A percentile compares a stretch with the other conserved stretches of the same genome.
Evolutionary conservation across 2,113 vertebrate genomes (phyloP).

Genomic region (Eleginops maclovinus): DNA sequence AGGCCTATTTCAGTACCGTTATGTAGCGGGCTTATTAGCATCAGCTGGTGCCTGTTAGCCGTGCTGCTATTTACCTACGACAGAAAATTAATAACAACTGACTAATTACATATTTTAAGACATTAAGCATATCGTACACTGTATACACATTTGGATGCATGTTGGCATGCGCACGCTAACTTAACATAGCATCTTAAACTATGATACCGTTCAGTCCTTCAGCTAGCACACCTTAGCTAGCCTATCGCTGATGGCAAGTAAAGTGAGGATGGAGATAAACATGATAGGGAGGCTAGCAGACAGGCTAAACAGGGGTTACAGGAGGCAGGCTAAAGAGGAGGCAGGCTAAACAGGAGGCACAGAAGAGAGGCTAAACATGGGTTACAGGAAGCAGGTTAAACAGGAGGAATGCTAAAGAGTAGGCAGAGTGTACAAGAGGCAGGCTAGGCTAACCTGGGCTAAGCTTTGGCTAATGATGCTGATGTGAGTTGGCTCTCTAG

Average conservation of each 20-base stretch:
- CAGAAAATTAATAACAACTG: neutral
- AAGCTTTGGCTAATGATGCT: conserved; percentile 5
- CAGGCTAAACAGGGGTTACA: conserved; percentile 18
- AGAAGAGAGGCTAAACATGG: no score
- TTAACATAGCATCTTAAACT: neutral
- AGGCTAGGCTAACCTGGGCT: neutral
- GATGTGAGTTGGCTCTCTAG: neutral
- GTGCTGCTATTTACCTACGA: neutral
- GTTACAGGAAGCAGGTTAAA: no score
- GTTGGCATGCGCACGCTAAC: no score
- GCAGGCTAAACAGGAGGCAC: no score
- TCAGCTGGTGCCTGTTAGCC: conserved; percentile 28
- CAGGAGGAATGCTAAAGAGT: no score
- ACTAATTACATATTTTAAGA: neutral
- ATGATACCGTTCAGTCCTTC: conserved; percentile 1
- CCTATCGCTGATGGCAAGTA: conserved; percentile 26
- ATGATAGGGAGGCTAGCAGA: neutral
- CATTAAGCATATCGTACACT: no score
- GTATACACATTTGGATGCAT: neutral
- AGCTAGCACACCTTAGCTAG: conserved; percentile 42
- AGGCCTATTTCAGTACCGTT: conserved; percentile 69
- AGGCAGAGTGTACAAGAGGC: no score
- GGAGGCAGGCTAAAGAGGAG: no score
- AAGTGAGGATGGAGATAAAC: conserved; percentile 12
- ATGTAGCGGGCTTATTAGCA: conserved; percentile 61